Conservation (phyloP, 2,113 vertebrate genomes). For the Protobothrops mucrosquamatus region DNA sequence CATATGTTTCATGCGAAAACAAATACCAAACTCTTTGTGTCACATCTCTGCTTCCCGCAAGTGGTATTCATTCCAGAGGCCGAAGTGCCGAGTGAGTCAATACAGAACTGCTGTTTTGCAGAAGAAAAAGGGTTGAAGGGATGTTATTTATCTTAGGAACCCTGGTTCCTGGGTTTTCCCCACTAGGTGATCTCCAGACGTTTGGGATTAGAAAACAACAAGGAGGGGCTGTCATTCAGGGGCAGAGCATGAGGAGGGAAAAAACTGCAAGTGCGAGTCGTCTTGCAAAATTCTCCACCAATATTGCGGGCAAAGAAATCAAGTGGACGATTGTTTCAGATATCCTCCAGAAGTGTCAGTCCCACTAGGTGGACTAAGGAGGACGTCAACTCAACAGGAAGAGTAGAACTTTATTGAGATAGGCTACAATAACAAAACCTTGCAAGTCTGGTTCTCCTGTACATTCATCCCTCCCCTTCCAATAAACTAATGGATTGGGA, state of each 20-base stretch:
- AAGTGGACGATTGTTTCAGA: background rate
- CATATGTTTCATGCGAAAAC: slow-evolving; percentile 7
- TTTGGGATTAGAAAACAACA: background rate
- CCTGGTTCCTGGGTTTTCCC: background rate
- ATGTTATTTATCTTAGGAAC: background rate
- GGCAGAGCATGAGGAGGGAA: background rate
- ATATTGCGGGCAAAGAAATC: background rate
- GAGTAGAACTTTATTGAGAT: background rate
- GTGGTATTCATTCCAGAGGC: background rate
- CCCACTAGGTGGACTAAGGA: background rate
- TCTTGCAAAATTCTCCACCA: background rate
- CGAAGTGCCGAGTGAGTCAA: background rate
- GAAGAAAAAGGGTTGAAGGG: background rate
- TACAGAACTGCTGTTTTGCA: background rate
- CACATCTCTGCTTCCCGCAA: background rate
- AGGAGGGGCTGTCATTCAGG: background rate
- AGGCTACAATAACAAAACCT: background rate
- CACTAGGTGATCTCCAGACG: no score
- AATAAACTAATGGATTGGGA: background rate
- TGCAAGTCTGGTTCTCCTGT: background rate
- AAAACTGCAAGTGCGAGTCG: no score
- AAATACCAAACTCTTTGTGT: slow-evolving; percentile 8
- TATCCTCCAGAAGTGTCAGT: background rate
- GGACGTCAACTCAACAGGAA: background rate
- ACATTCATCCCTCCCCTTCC: background rate